Evolutionary conservation across 2,797 vertebrate genomes (phyloP).

Genomic region (Melanotaenia pygmaea): DNA sequence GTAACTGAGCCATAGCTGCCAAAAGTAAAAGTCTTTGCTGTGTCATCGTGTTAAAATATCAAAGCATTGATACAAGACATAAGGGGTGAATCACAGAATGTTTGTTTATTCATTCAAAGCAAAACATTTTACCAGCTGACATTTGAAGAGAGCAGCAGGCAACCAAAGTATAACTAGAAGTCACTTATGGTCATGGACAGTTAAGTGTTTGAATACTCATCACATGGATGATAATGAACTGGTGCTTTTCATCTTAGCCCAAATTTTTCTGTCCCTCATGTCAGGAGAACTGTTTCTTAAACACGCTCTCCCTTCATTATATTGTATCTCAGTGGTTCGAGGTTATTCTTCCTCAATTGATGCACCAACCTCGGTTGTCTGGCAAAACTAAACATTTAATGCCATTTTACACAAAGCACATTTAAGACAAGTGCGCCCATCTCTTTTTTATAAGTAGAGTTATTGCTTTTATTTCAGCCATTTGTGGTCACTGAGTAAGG

Average conservation of each 20-base stretch:
- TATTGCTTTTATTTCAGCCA: background rate
- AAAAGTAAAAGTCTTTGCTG: background rate
- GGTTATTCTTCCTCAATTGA: slow-evolving; percentile 11
- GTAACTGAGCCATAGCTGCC: background rate
- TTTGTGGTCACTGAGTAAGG: slow-evolving; percentile 11
- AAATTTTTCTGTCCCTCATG: background rate
- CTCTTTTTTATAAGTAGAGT: background rate
- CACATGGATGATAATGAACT: background rate
- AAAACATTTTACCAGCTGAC: slow-evolving; percentile 9
- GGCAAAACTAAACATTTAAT: too few species aligned
- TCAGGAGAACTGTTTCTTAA: background rate
- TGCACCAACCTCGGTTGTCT: background rate
- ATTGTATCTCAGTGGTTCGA: background rate
- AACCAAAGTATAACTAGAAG: slow-evolving; percentile 7
- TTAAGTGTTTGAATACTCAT: slow-evolving; percentile 28
- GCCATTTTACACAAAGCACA: background rate
- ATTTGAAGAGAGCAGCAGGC: slow-evolving; percentile 17
- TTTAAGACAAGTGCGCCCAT: background rate
- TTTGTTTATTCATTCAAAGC: background rate
- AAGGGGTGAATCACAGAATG: background rate
- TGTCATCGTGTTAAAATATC: background rate
- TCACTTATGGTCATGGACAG: slow-evolving; percentile 7
- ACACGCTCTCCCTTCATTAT: background rate
- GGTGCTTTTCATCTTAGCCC: slow-evolving; percentile 18
- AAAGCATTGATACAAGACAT: background rate